Evolutionary conservation across 23 tunicate genomes (phyloP), one percentile per base, ranked within the genome.

Genomic region (Aplidium turbinatum): DNA sequence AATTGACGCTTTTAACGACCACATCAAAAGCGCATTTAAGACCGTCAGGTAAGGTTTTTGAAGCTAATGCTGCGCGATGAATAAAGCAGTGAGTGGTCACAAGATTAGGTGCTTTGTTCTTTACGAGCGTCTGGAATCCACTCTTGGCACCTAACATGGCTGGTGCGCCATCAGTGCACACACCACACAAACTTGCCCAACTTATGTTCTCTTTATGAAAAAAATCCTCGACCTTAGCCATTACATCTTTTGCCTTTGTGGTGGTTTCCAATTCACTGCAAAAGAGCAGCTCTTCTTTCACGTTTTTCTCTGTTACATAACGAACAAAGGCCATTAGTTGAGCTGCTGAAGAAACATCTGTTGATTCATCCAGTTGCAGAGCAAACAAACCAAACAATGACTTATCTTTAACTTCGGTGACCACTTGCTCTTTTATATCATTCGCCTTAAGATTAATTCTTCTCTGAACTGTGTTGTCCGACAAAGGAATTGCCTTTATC

Each of bases 101-200:
- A 60, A 6, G 68, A 25, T 60, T 60, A 26, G 68, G 68, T 60
- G 35, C 68, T 29, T 60, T 60, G 31, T 29, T 29, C 68, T 60
- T 60, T 60, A 29, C 35, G 68, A 60, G 35, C 68, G 36, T 60
- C 68, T 60, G 68, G 68, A 60, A 60, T 60, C 68, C 68, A 60
- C 68, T 60, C 68, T 60, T 29, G 35, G 36, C 35, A 27, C 68
- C 68, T 60, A 27, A 60, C 68, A 60, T 60, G 68, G 68, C 68
- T 60, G 68, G 68, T 60, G 68, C 68, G 35, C 36, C 68, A 60
- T 60, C 68, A 60, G 68, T 60, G 68, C 68, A 60, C 68, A 60
- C 68, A 60, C 35, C 35, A 26, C 68, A 26, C 68, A 60, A 60
- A 60, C 35, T 60, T 60, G 68, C 68, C 35, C 36, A 60, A 60